These are phyloP conservation scores for Manacus vitellinus DNA, from an alignment of 2,113 vertebrate species.

Conservation along the genomic window DNA sequence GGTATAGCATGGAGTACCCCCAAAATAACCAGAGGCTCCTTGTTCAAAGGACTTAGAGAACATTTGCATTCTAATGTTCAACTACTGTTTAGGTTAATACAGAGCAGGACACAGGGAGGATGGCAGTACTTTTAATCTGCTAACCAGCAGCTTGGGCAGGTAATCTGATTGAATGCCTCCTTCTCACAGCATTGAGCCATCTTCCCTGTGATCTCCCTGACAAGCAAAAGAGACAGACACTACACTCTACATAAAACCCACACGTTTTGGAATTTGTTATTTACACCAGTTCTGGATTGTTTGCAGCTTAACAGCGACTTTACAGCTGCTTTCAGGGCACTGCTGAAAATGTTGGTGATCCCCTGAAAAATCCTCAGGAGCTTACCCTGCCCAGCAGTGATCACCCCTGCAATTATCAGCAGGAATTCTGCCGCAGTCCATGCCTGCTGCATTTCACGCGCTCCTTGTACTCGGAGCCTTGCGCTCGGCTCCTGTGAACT, in stretches of 20 bases:
- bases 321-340: not conserved
- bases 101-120: not conserved
- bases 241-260: not conserved
- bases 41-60: not conserved
- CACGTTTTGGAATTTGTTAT: not conserved
- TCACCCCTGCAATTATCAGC: rapidly evolving
- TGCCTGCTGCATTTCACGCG: not conserved
- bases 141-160: not conserved
- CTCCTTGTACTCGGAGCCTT: not conserved
- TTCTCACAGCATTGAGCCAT: not conserved
- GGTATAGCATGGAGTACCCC: not conserved
- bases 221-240: not conserved
- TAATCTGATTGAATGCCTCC: not conserved
- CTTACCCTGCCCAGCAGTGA: not conserved
- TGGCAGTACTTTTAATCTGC: not conserved
- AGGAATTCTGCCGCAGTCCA: not conserved
- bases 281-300: not conserved
- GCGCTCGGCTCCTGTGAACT: not conserved
- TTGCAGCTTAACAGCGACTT: not conserved
- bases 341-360: not conserved
- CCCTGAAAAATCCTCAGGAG: not conserved
- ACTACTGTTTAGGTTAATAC: not conserved
- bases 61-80: rapidly evolving
- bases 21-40: not conserved
- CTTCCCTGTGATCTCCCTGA: not conserved